Conservation (phyloP, 2,888 invertebrate genomes). For the Eristalinus aeneus region DNA sequence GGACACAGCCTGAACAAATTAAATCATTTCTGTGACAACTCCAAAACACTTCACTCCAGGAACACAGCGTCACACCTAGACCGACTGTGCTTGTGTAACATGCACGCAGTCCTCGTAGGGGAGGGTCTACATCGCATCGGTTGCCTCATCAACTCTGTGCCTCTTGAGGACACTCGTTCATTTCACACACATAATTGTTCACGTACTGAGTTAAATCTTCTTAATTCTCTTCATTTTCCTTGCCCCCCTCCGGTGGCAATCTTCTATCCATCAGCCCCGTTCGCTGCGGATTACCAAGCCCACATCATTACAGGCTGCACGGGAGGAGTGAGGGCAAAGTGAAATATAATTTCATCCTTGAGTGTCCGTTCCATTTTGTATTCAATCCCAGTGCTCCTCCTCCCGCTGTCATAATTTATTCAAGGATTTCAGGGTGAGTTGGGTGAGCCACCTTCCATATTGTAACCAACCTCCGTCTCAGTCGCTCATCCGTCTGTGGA, state of each 20-base stretch:
- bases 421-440: constrained; percentile 50
- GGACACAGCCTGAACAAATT: constrained; percentile 55
- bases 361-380: constrained; percentile 62
- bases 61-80: not conserved
- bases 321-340: constrained; percentile 32
- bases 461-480: not conserved
- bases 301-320: constrained; percentile 1
- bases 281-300: constrained; percentile 34
- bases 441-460: not conserved
- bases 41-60: constrained; percentile 55
- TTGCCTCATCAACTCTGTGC: not conserved
- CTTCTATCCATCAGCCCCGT: constrained; percentile 15
- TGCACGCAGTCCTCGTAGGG: not conserved
- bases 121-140: not conserved
- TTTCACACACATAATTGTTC: constrained; percentile 63
- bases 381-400: constrained; percentile 16
- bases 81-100: not conserved
- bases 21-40: constrained; percentile 66
- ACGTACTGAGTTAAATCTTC: constrained; percentile 45
- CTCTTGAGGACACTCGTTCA: constrained; percentile 52
- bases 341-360: constrained; percentile 53
- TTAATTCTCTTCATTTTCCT: constrained; percentile 6
- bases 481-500: constrained; percentile 3
- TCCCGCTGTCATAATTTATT: constrained; percentile 44
- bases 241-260: not conserved